Evolutionary conservation across 2,888 invertebrate species (phyloP).

Genomic region (Cantharis rustica): DNA sequence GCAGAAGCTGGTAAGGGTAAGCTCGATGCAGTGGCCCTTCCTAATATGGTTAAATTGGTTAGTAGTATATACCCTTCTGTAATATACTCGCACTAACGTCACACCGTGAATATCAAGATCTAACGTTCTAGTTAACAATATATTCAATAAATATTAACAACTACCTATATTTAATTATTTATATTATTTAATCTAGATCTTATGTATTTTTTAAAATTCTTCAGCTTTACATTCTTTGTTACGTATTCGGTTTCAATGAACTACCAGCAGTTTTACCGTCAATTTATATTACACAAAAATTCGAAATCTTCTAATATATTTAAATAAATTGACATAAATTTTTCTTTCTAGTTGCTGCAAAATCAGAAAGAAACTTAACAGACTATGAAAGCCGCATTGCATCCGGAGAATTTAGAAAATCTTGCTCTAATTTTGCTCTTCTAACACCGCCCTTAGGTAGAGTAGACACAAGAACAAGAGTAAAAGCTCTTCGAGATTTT

Average conservation of each 20-base stretch:
- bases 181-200: not conserved
- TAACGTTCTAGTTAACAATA: not conserved
- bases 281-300: too few relatives aligned
- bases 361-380: slow-evolving; percentile 7
- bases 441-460: slow-evolving; percentile 54
- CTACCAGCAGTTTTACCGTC: too few relatives aligned
- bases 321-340: too few relatives aligned
- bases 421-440: slow-evolving; percentile 48
- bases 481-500: slow-evolving; percentile 55
- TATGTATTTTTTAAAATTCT: not conserved
- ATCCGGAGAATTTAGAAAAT: slow-evolving; percentile 49
- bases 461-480: slow-evolving; percentile 52
- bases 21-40: slow-evolving; percentile 21
- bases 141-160: not conserved
- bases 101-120: not conserved
- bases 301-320: too few relatives aligned
- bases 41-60: not conserved
- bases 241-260: too few relatives aligned
- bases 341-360: not conserved
- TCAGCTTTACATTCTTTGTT: not conserved
- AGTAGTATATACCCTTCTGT: not conserved
- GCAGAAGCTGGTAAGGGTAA: slow-evolving; percentile 29
- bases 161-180: too few relatives aligned
- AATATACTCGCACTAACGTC: too few relatives aligned
- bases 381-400: slow-evolving; percentile 35